Percentiles rank a stretch among this genome's conserved stretches.
phyloP scores from a whole-genome alignment of 2,797 vertebrate genomes.

The Erethizon dorsatum region DNA sequence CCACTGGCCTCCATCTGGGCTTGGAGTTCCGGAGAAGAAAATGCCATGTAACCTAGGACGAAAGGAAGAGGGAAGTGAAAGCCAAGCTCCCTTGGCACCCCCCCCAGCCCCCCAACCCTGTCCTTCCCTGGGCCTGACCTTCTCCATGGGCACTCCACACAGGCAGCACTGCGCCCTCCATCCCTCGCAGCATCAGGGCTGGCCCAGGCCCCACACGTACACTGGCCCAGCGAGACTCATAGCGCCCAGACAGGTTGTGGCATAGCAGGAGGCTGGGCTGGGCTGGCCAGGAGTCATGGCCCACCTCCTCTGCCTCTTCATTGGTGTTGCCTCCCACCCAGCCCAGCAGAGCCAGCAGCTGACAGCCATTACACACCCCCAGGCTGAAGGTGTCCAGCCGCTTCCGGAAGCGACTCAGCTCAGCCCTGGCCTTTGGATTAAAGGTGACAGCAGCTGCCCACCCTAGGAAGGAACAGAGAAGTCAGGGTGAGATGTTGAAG shows the following conservation, averaged over 20 bases:
- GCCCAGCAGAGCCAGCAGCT: slow-evolving; percentile 95
- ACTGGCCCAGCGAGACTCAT: slow-evolving; percentile 95
- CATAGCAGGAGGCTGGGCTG: slow-evolving; percentile 90
- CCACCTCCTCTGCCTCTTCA: not conserved
- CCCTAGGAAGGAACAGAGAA: slow-evolving; percentile 87
- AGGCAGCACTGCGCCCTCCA: slow-evolving; percentile 94
- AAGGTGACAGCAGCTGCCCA: slow-evolving; percentile 95
- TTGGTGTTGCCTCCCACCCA: slow-evolving; percentile 92
- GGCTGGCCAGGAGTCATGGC: not conserved
- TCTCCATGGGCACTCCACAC: slow-evolving; percentile 97
- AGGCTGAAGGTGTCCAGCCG: slow-evolving; percentile 94
- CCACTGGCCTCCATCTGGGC: slow-evolving; percentile 87
- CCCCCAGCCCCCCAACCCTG: no score
- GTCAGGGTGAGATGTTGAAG: not conserved
- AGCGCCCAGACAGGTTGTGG: slow-evolving; percentile 94
- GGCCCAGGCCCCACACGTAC: slow-evolving; percentile 92
- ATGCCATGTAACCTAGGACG: slow-evolving; percentile 93
- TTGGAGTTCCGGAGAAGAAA: slow-evolving; percentile 89
- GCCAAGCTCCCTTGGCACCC: not conserved
- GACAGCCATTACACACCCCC: slow-evolving; percentile 97
- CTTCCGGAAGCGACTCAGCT: slow-evolving; percentile 92
- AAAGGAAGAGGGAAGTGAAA: not conserved
- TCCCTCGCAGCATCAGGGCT: slow-evolving; percentile 94
- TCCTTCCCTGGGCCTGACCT: slow-evolving; percentile 88
- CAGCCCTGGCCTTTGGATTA: slow-evolving; percentile 90